These are phyloP conservation scores for Microcebus jonahi DNA, from an alignment of 2,113 vertebrate genomes.

Conservation along the genomic window DNA sequence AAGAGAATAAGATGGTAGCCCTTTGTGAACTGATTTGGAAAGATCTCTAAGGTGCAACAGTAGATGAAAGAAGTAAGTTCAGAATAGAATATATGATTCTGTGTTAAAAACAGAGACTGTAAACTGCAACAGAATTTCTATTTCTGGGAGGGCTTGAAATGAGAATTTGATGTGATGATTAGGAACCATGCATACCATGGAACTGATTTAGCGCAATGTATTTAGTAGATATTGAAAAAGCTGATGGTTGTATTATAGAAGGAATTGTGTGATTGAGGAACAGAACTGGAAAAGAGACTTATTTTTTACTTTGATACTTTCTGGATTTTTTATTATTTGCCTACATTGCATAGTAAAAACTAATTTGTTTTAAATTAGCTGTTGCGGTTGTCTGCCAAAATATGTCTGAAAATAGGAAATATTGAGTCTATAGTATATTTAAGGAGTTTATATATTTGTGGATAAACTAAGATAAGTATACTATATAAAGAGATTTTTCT, in stretches of 20 bases:
- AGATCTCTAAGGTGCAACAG: not conserved
- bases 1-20: not conserved
- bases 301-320: not conserved
- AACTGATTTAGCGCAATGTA: not conserved
- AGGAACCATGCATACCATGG: not conserved
- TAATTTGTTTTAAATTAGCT: not conserved
- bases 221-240: constrained; percentile 5
- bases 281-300: not conserved
- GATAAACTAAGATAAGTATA: not conserved
- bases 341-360: not conserved
- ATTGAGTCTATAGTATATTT: not conserved
- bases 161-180: not conserved
- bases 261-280: not conserved
- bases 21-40: not conserved
- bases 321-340: constrained; percentile 10
- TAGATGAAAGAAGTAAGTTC: not conserved
- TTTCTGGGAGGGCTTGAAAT: not conserved
- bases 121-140: not conserved
- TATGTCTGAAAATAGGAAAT: constrained; percentile 26
- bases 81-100: not conserved
- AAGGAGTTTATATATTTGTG: not conserved
- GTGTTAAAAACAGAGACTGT: not conserved
- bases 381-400: not conserved
- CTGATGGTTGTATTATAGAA: not conserved
- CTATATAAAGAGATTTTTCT: not conserved